A percentile compares a stretch with the other conserved stretches of the same genome.
Evolutionary conservation across 1,140 invertebrate species (phyloP).

Genomic region (Myzus persicae): DNA sequence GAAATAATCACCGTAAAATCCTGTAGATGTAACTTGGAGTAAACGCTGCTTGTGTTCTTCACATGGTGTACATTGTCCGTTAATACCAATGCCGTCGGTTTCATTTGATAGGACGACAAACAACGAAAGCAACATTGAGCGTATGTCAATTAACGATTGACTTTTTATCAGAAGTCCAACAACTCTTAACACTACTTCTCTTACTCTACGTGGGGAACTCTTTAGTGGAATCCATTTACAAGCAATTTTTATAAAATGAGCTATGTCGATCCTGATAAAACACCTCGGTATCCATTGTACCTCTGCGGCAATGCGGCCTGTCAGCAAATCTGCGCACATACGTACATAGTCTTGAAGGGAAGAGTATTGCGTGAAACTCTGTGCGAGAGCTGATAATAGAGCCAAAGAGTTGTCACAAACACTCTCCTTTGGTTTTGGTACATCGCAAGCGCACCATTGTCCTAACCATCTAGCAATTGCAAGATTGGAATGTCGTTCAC

Average conservation of each 20-base stretch:
- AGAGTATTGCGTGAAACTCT: neutral
- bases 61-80: too few species aligned
- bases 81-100: too few species aligned
- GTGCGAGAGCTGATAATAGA: neutral
- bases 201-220: neutral
- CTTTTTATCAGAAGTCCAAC: too few species aligned
- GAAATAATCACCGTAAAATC: too few species aligned
- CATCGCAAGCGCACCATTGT: neutral
- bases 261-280: neutral
- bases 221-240: neutral
- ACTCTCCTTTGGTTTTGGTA: neutral
- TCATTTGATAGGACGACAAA: too few species aligned
- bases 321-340: neutral
- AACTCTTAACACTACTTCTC: neutral
- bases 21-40: too few species aligned
- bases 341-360: neutral
- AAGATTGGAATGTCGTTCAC: neutral
- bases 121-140: too few species aligned
- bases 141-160: too few species aligned
- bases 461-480: conserved; percentile 16
- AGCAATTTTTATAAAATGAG: conserved; percentile 8
- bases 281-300: neutral
- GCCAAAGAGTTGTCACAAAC: conserved; percentile 15
- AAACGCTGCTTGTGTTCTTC: too few species aligned
- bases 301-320: neutral